These are phyloP conservation scores for Ifrita kowaldi DNA, from an alignment of 2,113 vertebrate species.

Conservation along the genomic window DNA sequence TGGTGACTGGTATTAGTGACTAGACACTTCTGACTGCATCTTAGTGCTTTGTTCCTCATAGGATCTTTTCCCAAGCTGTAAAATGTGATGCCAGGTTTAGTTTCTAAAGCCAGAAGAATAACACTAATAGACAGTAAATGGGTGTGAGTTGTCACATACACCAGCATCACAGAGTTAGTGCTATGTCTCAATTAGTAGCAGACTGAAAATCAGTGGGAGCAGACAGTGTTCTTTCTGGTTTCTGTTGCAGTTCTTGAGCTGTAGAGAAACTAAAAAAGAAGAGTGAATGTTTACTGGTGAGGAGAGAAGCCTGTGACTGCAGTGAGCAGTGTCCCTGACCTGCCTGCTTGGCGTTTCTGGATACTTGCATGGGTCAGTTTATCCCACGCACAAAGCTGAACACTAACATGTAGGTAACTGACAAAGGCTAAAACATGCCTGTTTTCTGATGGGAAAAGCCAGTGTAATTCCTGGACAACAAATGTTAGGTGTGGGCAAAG, in stretches of 20 bases:
- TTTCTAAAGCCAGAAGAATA: conserved; percentile 8
- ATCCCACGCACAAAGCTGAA: background rate
- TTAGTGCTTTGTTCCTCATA: background rate
- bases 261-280: background rate
- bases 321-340: background rate
- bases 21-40: background rate
- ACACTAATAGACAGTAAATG: conserved; percentile 25
- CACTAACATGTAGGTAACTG: background rate
- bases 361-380: background rate
- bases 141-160: background rate
- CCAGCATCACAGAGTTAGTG: background rate
- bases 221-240: background rate
- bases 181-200: conserved; percentile 38
- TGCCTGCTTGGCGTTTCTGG: background rate
- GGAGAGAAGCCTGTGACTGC: background rate
- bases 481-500: background rate
- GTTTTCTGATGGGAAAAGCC: background rate
- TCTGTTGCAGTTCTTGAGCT: background rate
- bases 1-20: background rate
- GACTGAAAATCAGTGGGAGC: background rate
- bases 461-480: background rate
- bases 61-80: conserved; percentile 12
- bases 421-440: background rate
- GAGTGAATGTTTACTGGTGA: background rate
- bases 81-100: conserved; percentile 23